Evolutionary conservation across 2,888 invertebrate genomes (phyloP).

Genomic region (Xylota sylvarum): DNA sequence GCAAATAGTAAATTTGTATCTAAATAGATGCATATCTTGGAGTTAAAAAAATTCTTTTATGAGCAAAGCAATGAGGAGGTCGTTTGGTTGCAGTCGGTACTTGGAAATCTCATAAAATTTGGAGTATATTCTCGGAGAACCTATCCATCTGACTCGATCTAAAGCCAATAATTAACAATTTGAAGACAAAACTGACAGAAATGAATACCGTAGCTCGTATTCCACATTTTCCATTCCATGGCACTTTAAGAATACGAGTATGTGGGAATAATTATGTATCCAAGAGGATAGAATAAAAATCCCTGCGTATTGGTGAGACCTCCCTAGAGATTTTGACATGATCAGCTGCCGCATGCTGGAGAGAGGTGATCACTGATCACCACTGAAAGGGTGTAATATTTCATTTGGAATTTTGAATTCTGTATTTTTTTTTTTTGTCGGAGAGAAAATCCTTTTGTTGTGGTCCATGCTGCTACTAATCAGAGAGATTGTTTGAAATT

Average conservation of each 20-base stretch:
- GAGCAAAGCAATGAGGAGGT: slow-evolving; percentile 61
- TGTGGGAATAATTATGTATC: slow-evolving; percentile 41
- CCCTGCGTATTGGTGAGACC: slow-evolving; percentile 27
- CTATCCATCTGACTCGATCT: slow-evolving; percentile 52
- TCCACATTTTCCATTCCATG: slow-evolving; percentile 31
- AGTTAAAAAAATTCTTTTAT: slow-evolving; percentile 31
- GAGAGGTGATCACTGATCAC: slow-evolving; percentile 28
- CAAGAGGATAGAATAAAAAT: slow-evolving; percentile 10
- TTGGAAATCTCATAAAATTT: slow-evolving; percentile 72
- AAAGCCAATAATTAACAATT: slow-evolving; percentile 65
- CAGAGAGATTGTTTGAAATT: slow-evolving; percentile 21
- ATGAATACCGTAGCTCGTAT: slow-evolving; percentile 56
- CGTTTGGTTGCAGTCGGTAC: slow-evolving; percentile 40
- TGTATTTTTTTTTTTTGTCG: not conserved
- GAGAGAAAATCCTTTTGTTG: slow-evolving; percentile 9
- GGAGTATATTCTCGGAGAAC: slow-evolving; percentile 43
- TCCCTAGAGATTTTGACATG: slow-evolving; percentile 55
- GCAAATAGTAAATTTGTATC: slow-evolving; percentile 28
- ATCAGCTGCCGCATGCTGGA: slow-evolving; percentile 23
- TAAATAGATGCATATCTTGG: slow-evolving; percentile 4
- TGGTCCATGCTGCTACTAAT: slow-evolving; percentile 36
- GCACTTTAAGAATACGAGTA: slow-evolving; percentile 13
- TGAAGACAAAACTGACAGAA: slow-evolving; percentile 45
- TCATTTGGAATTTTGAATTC: slow-evolving; percentile 31
- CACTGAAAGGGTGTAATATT: slow-evolving; percentile 54